Evolutionary conservation across 2,113 vertebrate species (phyloP).

Genomic region (Vulpes ferrilata): DNA sequence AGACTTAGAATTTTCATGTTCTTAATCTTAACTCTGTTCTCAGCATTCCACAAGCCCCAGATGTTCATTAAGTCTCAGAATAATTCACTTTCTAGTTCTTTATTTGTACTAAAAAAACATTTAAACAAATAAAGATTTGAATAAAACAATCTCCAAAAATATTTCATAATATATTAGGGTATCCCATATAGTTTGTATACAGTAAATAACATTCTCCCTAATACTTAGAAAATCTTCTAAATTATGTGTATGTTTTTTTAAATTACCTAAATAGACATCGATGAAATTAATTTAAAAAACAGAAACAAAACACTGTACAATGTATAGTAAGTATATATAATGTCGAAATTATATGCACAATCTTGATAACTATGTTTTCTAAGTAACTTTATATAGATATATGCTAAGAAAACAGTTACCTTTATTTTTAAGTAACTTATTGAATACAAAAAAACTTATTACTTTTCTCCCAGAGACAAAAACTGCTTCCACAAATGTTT

Average conservation of each 20-base stretch:
- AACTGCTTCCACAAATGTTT: slow-evolving; percentile 56
- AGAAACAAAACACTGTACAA: not conserved
- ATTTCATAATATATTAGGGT: slow-evolving; percentile 1
- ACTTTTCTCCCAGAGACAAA: slow-evolving; percentile 46
- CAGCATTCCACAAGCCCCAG: not conserved
- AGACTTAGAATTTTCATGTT: not conserved
- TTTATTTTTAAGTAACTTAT: slow-evolving; percentile 61
- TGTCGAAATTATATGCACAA: not conserved
- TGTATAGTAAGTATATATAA: not conserved
- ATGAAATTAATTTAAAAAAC: slow-evolving; percentile 50
- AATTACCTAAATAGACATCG: slow-evolving; percentile 43
- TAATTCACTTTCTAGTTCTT: not conserved
- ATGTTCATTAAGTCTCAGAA: slow-evolving; percentile 24
- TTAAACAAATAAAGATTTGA: slow-evolving; percentile 9
- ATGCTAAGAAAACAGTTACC: slow-evolving; percentile 57
- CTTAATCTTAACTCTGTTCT: not conserved
- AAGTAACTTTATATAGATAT: slow-evolving; percentile 31
- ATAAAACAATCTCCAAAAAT: not conserved
- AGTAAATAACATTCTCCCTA: not conserved
- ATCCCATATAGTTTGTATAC: not conserved
- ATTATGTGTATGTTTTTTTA: slow-evolving; percentile 58
- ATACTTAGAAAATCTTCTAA: not conserved
- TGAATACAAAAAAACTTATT: slow-evolving; percentile 35
- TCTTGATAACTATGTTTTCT: not conserved
- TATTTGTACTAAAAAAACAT: not conserved